These are phyloP conservation scores for Pimpla rufipes DNA, from an alignment of 2,888 invertebrate species.

Conservation along the genomic window DNA sequence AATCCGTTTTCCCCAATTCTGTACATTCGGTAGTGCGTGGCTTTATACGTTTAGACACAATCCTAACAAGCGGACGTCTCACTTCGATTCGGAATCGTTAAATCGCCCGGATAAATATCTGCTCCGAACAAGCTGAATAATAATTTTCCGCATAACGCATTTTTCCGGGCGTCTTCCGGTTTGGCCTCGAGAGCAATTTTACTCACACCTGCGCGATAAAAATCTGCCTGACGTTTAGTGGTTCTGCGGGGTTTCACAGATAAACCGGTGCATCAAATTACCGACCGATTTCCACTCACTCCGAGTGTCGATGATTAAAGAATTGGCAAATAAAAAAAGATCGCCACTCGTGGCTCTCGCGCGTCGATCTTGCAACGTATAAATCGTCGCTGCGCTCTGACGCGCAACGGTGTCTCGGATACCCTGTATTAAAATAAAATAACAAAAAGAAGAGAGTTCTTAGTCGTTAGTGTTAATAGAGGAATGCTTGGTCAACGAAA, in stretches of 20 bases:
- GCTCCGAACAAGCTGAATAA: not conserved
- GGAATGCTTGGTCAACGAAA: conserved; percentile 26
- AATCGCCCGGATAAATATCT: not conserved
- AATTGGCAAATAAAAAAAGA: no score
- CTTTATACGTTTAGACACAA: not conserved
- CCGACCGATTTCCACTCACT: no score
- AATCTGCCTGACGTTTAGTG: no score
- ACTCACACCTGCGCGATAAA: not conserved
- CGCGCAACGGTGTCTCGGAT: no score
- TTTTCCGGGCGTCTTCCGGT: no score
- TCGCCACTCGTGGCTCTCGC: no score
- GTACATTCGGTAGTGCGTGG: not conserved
- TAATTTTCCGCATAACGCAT: not conserved
- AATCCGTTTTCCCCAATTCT: not conserved
- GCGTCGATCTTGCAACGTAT: no score
- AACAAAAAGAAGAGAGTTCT: not conserved
- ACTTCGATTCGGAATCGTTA: not conserved
- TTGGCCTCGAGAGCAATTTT: not conserved
- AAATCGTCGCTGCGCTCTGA: not conserved
- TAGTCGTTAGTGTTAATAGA: not conserved
- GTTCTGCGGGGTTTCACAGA: no score
- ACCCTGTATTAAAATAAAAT: not conserved
- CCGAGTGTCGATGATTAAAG: no score
- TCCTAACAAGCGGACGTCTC: not conserved
- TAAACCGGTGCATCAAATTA: no score